Base-by-base conservation (phyloP, 1,140 invertebrate genomes). In the Ceratina australensis region DNA sequence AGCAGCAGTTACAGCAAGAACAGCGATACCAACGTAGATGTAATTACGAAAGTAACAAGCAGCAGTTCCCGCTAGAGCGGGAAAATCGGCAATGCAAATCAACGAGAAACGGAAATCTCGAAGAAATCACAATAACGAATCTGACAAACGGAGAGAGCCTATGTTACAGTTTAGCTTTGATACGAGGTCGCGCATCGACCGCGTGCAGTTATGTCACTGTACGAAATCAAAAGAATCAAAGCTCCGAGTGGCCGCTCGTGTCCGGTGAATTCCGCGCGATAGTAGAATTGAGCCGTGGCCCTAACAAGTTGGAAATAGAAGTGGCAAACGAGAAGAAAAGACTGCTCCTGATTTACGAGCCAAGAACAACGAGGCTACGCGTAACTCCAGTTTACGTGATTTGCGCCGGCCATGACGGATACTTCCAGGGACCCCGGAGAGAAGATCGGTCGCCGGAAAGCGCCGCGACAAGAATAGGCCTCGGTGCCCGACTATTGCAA, bases 401-500 rank as follows among this genome's bases (percentile, higher is more conserved):
- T 77, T 96, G 95, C 87, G 91, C 94, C 61, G 94, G 94, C 22
- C 95, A 97, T 89, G 94, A 96, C 92, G 97, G 96, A 16, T 93
- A 92, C 83, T 97, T 98, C 89, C 73, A 92, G 86, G 95, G 95
- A 72, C 96, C 96, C 2, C 87, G 91, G n/a, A 92, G 93, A 13
- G 92, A 95, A 80, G 94, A 96, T 80, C 95, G 95, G 86, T 95
- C 95, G 5, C 92, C 95, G n/a, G 94, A 96, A 87, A 95, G 94
- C 90, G 97, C 97, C 10, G 95, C 95, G 79, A 93, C 94, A 7
- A 94, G 96, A 82, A 97, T 98, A 86, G 94, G 94, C 71, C 89
- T 98, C 20, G 96, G 95, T 50, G 94, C 96, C 15, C 94, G 96
- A 86, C 91, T 98, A 42, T 94, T 98, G 60, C 98, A 99, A 91